Evolutionary conservation across 2,888 invertebrate genomes (phyloP).

Genomic region (Coelinius sp.): DNA sequence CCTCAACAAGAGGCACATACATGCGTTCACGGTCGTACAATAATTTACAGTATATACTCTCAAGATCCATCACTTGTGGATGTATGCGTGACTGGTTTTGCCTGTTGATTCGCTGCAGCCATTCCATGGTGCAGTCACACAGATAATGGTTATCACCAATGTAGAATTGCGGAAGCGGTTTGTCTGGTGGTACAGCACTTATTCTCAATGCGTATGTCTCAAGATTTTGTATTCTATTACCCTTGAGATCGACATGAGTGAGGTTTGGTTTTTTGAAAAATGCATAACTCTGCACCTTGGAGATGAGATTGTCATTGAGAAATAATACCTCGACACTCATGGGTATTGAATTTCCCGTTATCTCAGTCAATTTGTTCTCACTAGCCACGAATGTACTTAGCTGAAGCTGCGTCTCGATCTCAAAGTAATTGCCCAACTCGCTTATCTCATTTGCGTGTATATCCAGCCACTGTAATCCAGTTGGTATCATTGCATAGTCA

Average conservation of each 20-base stretch:
- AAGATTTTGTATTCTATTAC: slow-evolving; percentile 83
- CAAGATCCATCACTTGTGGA: slow-evolving; percentile 86
- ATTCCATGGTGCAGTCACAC: slow-evolving; percentile 93
- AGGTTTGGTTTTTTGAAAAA: slow-evolving; percentile 90
- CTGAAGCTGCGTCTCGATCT: slow-evolving; percentile 84
- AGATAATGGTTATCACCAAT: slow-evolving; percentile 89
- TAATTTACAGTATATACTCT: slow-evolving; percentile 86
- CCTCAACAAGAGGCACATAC: slow-evolving; percentile 83
- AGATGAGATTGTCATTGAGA: slow-evolving; percentile 85
- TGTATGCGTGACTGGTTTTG: slow-evolving; percentile 83
- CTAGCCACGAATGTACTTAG: slow-evolving; percentile 87
- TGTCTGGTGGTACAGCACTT: slow-evolving; percentile 81
- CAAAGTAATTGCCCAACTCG: slow-evolving; percentile 88
- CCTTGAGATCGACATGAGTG: slow-evolving; percentile 85
- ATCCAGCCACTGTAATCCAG: slow-evolving; percentile 87
- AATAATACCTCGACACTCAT: slow-evolving; percentile 86
- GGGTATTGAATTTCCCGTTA: slow-evolving; percentile 86
- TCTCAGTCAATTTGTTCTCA: slow-evolving; percentile 84
- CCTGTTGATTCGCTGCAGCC: slow-evolving; percentile 85
- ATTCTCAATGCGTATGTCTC: slow-evolving; percentile 84
- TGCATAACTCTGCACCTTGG: slow-evolving; percentile 87
- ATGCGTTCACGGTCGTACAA: slow-evolving; percentile 83
- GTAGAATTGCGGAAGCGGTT: slow-evolving; percentile 84
- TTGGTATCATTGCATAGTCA: slow-evolving; percentile 88
- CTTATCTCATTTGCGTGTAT: slow-evolving; percentile 87